A percentile compares a stretch with the other conserved stretches of the same genome.
phyloP scores from a whole-genome alignment of 2,113 vertebrate species.

The Cynocephalus volans region DNA sequence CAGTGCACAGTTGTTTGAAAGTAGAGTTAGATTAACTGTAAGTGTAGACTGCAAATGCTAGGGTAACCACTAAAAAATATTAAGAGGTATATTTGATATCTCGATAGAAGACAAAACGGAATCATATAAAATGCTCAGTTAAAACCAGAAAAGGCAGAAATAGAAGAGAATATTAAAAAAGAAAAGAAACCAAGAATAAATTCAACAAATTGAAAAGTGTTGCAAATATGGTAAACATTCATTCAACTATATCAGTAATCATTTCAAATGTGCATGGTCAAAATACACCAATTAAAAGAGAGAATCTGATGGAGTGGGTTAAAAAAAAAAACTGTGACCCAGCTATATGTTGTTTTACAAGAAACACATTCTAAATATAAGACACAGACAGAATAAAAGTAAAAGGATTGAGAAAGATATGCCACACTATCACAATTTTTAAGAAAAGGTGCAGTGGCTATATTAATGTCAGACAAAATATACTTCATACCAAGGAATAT shows the following conservation, averaged over 20 bases:
- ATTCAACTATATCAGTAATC: neutral
- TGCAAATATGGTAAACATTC: neutral
- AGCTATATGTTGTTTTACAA: neutral
- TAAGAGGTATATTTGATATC: neutral
- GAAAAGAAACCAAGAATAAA: neutral
- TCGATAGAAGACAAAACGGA: neutral
- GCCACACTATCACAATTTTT: neutral
- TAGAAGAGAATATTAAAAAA: neutral
- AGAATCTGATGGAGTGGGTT: neutral
- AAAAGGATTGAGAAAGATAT: neutral
- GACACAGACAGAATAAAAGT: neutral
- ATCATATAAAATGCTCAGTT: conserved; percentile 15
- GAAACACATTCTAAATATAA: neutral
- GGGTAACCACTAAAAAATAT: neutral
- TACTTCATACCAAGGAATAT: neutral
- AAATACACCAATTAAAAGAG: neutral
- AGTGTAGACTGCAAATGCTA: neutral
- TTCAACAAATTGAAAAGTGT: neutral
- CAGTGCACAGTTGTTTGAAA: neutral
- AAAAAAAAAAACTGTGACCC: neutral
- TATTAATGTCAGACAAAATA: neutral
- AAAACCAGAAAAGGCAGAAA: neutral
- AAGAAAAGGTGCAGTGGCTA: neutral
- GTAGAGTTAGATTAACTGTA: neutral
- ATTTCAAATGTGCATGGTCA: neutral